Percentiles rank a stretch among this genome's conserved stretches.
These are phyloP conservation scores for Lepus timidus DNA, from an alignment of 2,113 vertebrate species.

Conservation along the genomic window DNA sequence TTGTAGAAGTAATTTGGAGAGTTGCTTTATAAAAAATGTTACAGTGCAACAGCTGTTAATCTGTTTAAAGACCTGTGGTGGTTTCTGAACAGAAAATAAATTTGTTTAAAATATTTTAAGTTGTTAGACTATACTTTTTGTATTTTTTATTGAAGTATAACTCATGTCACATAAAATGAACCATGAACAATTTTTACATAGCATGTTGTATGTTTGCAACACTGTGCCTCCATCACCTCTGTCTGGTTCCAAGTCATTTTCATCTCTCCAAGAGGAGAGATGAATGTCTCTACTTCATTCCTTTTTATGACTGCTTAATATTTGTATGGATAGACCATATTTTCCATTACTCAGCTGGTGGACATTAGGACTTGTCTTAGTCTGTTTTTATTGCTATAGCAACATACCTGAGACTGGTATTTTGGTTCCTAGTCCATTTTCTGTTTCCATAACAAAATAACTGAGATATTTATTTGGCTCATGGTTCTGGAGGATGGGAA, in stretches of 20 bases:
- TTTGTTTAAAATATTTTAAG: constrained; percentile 54
- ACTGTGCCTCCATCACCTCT: not conserved
- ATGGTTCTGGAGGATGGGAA: too few relatives aligned
- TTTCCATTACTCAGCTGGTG: not conserved
- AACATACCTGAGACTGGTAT: too few relatives aligned
- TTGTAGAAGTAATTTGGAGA: constrained; percentile 55
- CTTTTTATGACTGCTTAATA: not conserved
- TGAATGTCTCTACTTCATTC: not conserved
- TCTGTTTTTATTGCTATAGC: too few relatives aligned
- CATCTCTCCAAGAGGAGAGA: not conserved
- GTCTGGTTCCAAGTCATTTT: not conserved
- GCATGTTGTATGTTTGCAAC: not conserved
- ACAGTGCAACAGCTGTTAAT: constrained; percentile 37
- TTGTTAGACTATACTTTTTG: not conserved
- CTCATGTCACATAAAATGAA: constrained; percentile 1
- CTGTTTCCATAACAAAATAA: too few relatives aligned
- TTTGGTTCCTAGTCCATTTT: too few relatives aligned
- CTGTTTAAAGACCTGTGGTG: not conserved
- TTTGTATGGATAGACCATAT: not conserved
- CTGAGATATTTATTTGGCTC: too few relatives aligned
- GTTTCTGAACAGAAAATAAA: constrained; percentile 50
- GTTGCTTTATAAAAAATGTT: constrained; percentile 21
- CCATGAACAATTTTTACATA: not conserved
- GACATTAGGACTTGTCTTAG: not conserved
- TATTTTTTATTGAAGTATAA: constrained; percentile 18